Evolutionary conservation across 1,140 invertebrate species (phyloP), one percentile per base, ranked within the genome.

Genomic region (Lasioglossum baleicum): DNA sequence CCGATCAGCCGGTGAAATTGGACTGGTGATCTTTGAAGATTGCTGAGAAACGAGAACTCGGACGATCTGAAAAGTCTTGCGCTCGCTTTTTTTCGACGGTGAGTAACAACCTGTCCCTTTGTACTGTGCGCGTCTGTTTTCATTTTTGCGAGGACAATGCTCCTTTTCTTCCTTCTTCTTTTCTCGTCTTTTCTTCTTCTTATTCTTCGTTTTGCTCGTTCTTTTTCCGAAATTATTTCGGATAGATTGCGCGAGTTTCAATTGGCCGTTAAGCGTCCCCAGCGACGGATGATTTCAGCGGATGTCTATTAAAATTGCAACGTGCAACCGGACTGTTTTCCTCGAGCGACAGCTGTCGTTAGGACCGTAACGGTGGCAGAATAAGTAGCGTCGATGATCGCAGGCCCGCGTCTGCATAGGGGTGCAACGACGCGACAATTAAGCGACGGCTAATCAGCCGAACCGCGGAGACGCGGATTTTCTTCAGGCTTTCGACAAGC

Each of bases 381-480:
- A 65, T 73, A 65, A 65, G 31, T 73, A 56, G 48, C 35, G 42
- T 42, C 42, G 64, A 44, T 22, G 72, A 68, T 75, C n/a, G 7
- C 51, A 8, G 22, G 11, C 44, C 44, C 13, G 4, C n/a, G 60
- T 15, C 15, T 61, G 26, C 11, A 63, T 63, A 53, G 22, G 15
- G 40, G 51, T 22, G 56, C 40, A 70, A 77, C 3, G 15, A 77
- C n/a, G 35, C 35, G 20, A 8, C 31, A 31, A 71, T 76, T 51
- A 61, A 69, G 13, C 56, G n/a, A 61, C 56, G 65, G 40, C 13
- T 71, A 72, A 64, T 78, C 65, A 42, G 61, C 17, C 48, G n/a
- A 31, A 17, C 51, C 67, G 40, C 42, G 20, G 56, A 8, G 26
- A 35, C 20, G 13, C 2, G 13, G n/a, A 8, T 66, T 22, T 48